These are phyloP conservation scores for Peromyscus californicus DNA, from an alignment of 2,113 vertebrate species.

Conservation along the genomic window DNA sequence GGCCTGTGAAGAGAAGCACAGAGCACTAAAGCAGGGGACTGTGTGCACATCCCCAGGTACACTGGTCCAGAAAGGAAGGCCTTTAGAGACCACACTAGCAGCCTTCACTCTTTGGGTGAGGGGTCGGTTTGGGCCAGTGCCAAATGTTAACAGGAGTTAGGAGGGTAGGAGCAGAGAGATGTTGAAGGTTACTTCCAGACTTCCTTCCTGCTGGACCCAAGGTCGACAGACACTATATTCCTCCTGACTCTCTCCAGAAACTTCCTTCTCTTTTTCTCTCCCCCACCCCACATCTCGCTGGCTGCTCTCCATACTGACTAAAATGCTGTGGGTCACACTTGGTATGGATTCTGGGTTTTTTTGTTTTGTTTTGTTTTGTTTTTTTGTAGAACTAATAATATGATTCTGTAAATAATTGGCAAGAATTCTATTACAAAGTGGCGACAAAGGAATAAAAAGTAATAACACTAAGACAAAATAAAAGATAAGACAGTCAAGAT, in stretches of 20 bases:
- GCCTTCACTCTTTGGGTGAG: not conserved
- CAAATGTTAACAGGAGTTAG: not conserved
- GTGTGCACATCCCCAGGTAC: not conserved
- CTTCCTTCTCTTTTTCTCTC: not conserved
- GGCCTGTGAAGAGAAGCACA: accelerated
- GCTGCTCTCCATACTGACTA: no score
- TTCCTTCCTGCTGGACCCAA: not conserved
- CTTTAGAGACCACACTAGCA: not conserved
- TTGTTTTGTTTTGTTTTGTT: no score
- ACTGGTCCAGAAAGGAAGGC: not conserved
- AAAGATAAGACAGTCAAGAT: not conserved
- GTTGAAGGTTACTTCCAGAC: not conserved
- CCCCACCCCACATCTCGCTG: not conserved
- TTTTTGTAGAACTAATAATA: not conserved
- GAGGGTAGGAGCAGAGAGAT: not conserved
- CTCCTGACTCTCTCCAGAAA: no score
- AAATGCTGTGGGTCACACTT: not conserved
- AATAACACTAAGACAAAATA: not conserved
- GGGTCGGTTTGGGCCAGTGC: not conserved
- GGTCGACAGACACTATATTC: no score
- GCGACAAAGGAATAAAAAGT: not conserved
- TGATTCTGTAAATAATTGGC: not conserved
- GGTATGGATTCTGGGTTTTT: not conserved
- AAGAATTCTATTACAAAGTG: not conserved
- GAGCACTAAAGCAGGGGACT: accelerated